Evolutionary conservation across 2,888 invertebrate genomes (phyloP).

Genomic region (Thecophora atra): DNA sequence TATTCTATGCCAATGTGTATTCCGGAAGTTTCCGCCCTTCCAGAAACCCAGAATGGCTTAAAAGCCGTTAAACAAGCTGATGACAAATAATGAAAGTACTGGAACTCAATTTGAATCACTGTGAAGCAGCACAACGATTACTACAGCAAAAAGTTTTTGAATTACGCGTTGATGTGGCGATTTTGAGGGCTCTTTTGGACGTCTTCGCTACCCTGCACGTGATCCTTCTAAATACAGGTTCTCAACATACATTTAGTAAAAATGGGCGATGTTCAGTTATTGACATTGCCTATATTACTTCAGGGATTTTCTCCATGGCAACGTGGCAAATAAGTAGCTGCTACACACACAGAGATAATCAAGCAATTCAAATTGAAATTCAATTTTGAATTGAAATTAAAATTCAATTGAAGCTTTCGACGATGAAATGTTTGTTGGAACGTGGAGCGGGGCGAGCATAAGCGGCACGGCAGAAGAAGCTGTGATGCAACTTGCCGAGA

Average conservation of each 20-base stretch:
- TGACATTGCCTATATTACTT: not conserved
- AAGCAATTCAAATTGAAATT: not conserved
- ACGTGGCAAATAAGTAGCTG: not conserved
- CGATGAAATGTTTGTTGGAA: not conserved
- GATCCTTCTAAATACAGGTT: not conserved
- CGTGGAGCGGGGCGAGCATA: not conserved
- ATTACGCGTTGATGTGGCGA: not conserved
- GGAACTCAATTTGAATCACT: not conserved
- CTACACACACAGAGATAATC: not conserved
- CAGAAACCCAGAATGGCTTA: not conserved
- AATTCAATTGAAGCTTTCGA: too few species aligned
- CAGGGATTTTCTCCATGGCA: not conserved
- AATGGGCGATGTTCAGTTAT: not conserved
- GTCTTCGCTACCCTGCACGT: not conserved
- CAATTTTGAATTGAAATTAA: too few species aligned
- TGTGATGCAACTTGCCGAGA: not conserved
- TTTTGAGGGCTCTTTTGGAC: not conserved
- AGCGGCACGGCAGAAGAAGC: conserved; percentile 5
- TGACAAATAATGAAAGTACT: not conserved
- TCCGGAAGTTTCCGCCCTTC: not conserved
- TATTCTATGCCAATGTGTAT: conserved; percentile 6
- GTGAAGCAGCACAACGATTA: not conserved
- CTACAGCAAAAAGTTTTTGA: not conserved
- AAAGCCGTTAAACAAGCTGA: not conserved
- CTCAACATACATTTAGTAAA: not conserved